phyloP scores from a whole-genome alignment of 2,888 invertebrate species.

The Cephalotes varians region DNA sequence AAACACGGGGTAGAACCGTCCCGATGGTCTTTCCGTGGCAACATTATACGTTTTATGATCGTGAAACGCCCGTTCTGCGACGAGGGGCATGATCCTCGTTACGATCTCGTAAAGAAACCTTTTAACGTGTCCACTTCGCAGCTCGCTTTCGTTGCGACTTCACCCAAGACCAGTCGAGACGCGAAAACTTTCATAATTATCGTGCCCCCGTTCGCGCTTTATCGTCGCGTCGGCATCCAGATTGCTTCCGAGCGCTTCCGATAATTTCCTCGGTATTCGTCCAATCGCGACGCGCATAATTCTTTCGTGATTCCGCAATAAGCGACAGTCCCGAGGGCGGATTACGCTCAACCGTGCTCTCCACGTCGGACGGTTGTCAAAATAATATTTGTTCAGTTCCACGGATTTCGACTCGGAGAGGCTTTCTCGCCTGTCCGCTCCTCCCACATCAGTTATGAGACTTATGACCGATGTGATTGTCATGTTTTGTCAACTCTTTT shows the following conservation, averaged over 20 bases:
- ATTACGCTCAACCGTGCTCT: slow-evolving; percentile 55
- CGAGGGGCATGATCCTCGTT: slow-evolving; percentile 77
- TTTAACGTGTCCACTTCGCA: slow-evolving; percentile 77
- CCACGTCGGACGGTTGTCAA: slow-evolving; percentile 71
- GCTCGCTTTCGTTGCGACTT: slow-evolving; percentile 56
- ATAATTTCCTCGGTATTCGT: slow-evolving; percentile 67
- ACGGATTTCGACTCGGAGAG: slow-evolving; percentile 49
- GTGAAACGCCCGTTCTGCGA: slow-evolving; percentile 72
- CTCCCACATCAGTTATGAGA: slow-evolving; percentile 76
- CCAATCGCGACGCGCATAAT: slow-evolving; percentile 38
- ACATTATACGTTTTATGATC: slow-evolving; percentile 79
- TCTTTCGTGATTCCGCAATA: slow-evolving; percentile 39
- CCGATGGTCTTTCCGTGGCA: slow-evolving; percentile 67
- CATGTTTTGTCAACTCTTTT: slow-evolving; percentile 85
- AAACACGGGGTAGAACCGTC: slow-evolving; percentile 26
- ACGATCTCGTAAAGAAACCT: slow-evolving; percentile 83
- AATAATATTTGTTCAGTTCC: slow-evolving; percentile 78
- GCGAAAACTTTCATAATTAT: slow-evolving; percentile 34
- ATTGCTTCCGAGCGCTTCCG: slow-evolving; percentile 69
- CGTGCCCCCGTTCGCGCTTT: not conserved
- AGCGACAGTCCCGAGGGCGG: slow-evolving; percentile 54
- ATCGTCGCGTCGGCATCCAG: not conserved
- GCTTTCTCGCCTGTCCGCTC: slow-evolving; percentile 70
- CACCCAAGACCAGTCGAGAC: not conserved
- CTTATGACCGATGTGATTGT: slow-evolving; percentile 81